These are phyloP conservation scores for Hemibagrus wyckioides DNA, from an alignment of 2,113 vertebrate species.

Conservation along the genomic window DNA sequence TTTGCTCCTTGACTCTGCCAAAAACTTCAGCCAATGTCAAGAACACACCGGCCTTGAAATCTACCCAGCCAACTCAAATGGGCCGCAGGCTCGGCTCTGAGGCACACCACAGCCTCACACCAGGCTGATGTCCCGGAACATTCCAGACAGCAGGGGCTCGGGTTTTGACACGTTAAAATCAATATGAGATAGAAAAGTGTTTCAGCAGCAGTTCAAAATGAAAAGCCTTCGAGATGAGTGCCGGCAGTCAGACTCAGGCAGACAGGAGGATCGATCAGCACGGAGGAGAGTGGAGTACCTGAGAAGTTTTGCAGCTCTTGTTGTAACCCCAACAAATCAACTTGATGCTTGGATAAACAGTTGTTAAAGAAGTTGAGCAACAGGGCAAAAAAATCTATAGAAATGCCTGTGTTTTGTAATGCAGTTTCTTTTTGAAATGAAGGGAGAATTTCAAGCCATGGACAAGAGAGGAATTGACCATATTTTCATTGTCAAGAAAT, in stretches of 20 bases:
- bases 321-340: constrained; percentile 62
- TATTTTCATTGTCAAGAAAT: neutral
- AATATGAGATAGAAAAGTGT: constrained; percentile 71
- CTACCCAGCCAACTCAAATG: constrained; percentile 43
- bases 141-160: constrained; percentile 70
- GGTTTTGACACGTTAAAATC: constrained; percentile 76
- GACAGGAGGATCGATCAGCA: constrained; percentile 70
- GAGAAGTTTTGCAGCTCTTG: constrained; percentile 61
- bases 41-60: constrained; percentile 48
- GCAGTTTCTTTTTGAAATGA: neutral
- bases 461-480: neutral
- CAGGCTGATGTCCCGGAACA: constrained; percentile 67
- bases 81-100: constrained; percentile 36
- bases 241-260: constrained; percentile 68
- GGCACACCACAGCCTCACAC: constrained; percentile 44
- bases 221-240: constrained; percentile 75
- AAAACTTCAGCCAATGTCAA: constrained; percentile 49
- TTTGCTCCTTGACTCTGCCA: constrained; percentile 11
- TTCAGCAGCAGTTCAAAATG: constrained; percentile 65
- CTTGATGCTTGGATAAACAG: constrained; percentile 32
- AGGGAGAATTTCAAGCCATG: neutral
- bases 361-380: constrained; percentile 25
- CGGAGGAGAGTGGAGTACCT: constrained; percentile 66
- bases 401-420: constrained; percentile 13
- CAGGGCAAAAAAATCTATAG: constrained; percentile 16